Evolutionary conservation across 2,113 vertebrate genomes (phyloP).

Genomic region (Engystomops pustulosus): DNA sequence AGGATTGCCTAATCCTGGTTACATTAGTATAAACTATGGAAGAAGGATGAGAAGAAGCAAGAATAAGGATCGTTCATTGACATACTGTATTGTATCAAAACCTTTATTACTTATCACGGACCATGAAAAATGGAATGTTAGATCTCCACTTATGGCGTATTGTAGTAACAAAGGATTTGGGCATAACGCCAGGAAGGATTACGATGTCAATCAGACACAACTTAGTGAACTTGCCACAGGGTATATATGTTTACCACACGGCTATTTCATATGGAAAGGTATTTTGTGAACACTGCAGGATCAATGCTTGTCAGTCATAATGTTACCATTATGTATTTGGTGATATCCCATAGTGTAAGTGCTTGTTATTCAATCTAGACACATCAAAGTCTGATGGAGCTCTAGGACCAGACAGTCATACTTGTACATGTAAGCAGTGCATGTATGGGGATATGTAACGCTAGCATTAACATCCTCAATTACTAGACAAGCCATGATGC

Average conservation of each 20-base stretch:
- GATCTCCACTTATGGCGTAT: not conserved
- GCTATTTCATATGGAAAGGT: not conserved
- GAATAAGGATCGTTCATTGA: not conserved
- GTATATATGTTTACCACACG: not conserved
- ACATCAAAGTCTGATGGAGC: too few relatives aligned
- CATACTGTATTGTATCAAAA: not conserved
- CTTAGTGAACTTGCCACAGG: not conserved
- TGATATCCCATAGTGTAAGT: not conserved
- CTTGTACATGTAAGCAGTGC: too few relatives aligned
- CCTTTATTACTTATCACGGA: not conserved
- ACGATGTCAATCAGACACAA: not conserved
- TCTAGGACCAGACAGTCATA: too few relatives aligned
- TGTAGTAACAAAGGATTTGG: not conserved
- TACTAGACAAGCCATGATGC: not conserved
- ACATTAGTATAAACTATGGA: too few relatives aligned
- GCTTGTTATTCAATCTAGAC: too few relatives aligned
- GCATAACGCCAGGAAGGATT: constrained; percentile 1
- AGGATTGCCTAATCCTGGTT: too few relatives aligned
- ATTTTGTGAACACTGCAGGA: not conserved
- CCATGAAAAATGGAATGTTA: not conserved
- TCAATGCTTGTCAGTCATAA: not conserved
- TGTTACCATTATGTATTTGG: not conserved
- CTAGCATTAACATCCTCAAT: not conserved
- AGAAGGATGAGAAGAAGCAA: not conserved
- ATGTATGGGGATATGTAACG: not conserved